A percentile compares a stretch with the other conserved stretches of the same genome.
phyloP scores from a whole-genome alignment of 2,797 vertebrate genomes.

The Tiaroga cobitis region DNA sequence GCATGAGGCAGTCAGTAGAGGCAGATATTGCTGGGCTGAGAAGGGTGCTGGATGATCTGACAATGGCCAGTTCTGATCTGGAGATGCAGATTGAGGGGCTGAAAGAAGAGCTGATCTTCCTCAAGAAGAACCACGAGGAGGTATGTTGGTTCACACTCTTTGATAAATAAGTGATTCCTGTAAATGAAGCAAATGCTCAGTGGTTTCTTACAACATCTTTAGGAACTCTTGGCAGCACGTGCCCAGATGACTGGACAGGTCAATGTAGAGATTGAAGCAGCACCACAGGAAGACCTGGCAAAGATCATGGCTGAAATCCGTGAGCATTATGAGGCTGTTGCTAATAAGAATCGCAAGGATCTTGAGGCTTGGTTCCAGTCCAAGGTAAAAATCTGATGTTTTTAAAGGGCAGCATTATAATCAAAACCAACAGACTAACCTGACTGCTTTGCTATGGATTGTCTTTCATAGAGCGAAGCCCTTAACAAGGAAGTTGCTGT shows the following conservation, averaged over 20 bases:
- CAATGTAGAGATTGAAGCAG: conserved; percentile 85
- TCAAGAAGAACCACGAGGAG: conserved; percentile 76
- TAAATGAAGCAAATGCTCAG: background rate
- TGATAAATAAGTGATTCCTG: background rate
- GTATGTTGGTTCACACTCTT: conserved; percentile 46
- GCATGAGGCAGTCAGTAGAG: conserved; percentile 71
- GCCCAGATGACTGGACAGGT: conserved; percentile 83
- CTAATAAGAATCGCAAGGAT: conserved; percentile 81
- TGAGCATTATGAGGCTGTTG: conserved; percentile 82
- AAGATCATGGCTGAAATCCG: conserved; percentile 81
- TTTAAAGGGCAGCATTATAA: background rate
- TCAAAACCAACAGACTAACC: background rate
- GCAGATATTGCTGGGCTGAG: conserved; percentile 73
- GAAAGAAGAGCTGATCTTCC: conserved; percentile 67
- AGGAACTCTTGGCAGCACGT: conserved; percentile 78
- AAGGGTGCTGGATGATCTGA: conserved; percentile 68
- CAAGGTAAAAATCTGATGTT: conserved; percentile 33
- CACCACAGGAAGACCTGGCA: conserved; percentile 77
- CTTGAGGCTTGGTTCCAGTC: conserved; percentile 85
- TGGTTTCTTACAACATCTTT: background rate
- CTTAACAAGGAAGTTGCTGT: conserved; percentile 51
- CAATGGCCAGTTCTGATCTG: conserved; percentile 67
- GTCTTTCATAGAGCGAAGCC: conserved; percentile 26
- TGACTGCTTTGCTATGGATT: background rate
- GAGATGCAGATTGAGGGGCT: conserved; percentile 72